A percentile compares a stretch with the other conserved stretches of the same genome.
Conservation (phyloP, 2,888 invertebrate genomes). For the Chydorus sphaericus region DNA sequence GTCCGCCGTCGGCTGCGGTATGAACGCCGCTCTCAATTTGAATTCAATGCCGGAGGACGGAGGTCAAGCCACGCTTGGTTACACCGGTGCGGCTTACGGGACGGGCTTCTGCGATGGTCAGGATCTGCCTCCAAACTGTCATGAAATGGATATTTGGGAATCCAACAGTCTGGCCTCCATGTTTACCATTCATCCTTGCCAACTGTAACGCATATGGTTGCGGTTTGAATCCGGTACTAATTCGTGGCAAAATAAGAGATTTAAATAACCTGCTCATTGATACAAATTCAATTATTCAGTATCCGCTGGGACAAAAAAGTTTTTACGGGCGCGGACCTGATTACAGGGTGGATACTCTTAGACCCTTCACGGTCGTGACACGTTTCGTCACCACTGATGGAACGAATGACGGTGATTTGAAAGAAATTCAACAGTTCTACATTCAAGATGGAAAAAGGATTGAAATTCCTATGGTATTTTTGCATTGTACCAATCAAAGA, state of each 20-base stretch:
- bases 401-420: conserved; percentile 15
- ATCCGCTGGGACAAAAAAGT: conserved; percentile 12
- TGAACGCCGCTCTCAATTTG: neutral
- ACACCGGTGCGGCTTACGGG: neutral
- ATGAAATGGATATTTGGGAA: neutral
- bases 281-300: no score
- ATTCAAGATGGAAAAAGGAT: conserved; percentile 14
- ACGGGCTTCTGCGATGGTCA: neutral
- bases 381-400: conserved; percentile 17
- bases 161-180: neutral
- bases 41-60: neutral
- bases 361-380: conserved; percentile 16
- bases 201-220: neutral
- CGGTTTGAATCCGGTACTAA: neutral
- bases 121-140: neutral
- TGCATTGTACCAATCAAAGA: neutral
- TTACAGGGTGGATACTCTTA: conserved; percentile 10
- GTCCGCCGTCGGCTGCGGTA: neutral
- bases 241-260: no score
- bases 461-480: conserved; percentile 1
- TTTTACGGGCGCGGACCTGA: conserved; percentile 16
- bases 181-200: neutral
- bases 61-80: neutral
- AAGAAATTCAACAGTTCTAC: conserved; percentile 15
- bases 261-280: no score